phyloP scores from a whole-genome alignment of 2,797 vertebrate species.

The Neosalanx taihuensis region DNA sequence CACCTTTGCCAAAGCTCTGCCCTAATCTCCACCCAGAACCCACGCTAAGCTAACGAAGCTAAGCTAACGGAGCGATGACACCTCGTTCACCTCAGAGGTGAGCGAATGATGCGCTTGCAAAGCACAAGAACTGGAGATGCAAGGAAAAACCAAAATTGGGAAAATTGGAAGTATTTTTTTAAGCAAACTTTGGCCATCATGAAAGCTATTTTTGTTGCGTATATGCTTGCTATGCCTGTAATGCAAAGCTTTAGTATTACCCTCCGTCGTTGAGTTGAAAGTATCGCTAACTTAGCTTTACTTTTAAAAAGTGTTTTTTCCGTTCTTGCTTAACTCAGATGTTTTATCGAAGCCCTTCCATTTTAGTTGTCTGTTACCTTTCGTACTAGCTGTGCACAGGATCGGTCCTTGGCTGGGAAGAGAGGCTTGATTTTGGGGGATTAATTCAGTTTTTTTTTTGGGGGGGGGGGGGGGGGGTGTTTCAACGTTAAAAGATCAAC shows the following conservation, averaged over 20 bases:
- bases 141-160: conserved; percentile 47
- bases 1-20: conserved; percentile 90
- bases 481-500: background rate
- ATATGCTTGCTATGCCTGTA: conserved; percentile 32
- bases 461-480: no score
- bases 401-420: background rate
- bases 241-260: conserved; percentile 49
- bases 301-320: conserved; percentile 42
- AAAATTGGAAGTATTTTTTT: conserved; percentile 38
- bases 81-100: conserved; percentile 23
- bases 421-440: background rate
- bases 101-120: conserved; percentile 23
- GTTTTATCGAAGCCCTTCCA: conserved; percentile 45
- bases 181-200: conserved; percentile 55
- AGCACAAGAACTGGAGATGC: conserved; percentile 22
- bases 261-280: conserved; percentile 31
- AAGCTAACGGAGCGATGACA: conserved; percentile 27
- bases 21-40: conserved; percentile 30
- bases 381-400: conserved; percentile 15
- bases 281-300: conserved; percentile 16
- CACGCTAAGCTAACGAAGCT: conserved; percentile 25
- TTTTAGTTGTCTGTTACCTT: conserved; percentile 32
- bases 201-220: conserved; percentile 40
- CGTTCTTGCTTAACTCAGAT: conserved; percentile 35
- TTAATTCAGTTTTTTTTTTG: background rate